phyloP scores from a whole-genome alignment of 2,797 vertebrate genomes.

The Glyptemys insculpta region DNA sequence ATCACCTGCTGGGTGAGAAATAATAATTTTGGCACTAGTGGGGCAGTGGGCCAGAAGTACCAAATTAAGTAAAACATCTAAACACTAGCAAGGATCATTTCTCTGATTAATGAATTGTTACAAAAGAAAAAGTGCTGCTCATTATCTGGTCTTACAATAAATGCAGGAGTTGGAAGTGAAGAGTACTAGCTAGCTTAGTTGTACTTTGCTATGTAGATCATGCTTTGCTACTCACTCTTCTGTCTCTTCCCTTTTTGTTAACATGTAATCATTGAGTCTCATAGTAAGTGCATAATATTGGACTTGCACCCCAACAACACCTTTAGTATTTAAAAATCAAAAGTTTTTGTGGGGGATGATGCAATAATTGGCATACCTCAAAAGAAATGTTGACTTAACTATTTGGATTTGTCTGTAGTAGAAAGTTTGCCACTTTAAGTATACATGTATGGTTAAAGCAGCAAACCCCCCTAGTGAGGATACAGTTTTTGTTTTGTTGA shows the following conservation, averaged over 20 bases:
- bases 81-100: slow-evolving; percentile 88
- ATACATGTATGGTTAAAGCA: background rate
- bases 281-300: background rate
- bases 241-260: background rate
- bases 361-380: background rate
- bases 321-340: background rate
- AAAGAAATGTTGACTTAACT: slow-evolving; percentile 7
- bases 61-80: slow-evolving; percentile 95
- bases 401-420: slow-evolving; percentile 51
- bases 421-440: slow-evolving; percentile 23
- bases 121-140: slow-evolving; percentile 80
- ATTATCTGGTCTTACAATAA: slow-evolving; percentile 85
- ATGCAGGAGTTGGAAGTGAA: slow-evolving; percentile 73
- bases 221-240: slow-evolving; percentile 14
- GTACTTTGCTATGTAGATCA: slow-evolving; percentile 32
- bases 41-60: slow-evolving; percentile 90
- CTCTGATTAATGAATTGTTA: slow-evolving; percentile 92
- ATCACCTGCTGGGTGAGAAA: slow-evolving; percentile 91
- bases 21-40: slow-evolving; percentile 92
- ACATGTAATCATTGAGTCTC: background rate
- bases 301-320: background rate
- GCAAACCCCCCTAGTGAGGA: background rate
- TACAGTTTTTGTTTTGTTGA: background rate
- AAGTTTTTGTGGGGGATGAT: background rate
- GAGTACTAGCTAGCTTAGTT: slow-evolving; percentile 62